Evolutionary conservation across 2,797 vertebrate genomes (phyloP).

Genomic region (Halcyon leucocephala): DNA sequence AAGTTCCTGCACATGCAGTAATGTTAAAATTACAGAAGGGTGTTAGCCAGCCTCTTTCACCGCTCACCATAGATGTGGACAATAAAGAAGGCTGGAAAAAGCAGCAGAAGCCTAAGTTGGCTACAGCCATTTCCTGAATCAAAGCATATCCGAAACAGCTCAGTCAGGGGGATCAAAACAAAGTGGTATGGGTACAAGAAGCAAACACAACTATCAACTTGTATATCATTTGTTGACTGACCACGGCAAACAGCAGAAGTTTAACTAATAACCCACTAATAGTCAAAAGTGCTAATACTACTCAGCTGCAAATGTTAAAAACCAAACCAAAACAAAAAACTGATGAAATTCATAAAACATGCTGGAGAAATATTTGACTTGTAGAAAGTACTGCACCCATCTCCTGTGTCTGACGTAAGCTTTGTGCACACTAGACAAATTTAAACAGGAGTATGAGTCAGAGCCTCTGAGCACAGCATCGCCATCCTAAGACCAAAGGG

Average conservation of each 20-base stretch:
- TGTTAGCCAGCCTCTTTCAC: background rate
- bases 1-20: background rate
- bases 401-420: background rate
- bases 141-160: background rate
- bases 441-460: background rate
- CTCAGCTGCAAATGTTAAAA: background rate
- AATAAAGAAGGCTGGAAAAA: background rate
- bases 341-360: background rate
- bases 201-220: background rate
- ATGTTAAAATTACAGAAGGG: background rate
- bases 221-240: background rate
- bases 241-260: background rate
- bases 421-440: background rate
- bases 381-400: background rate
- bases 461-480: background rate
- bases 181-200: background rate
- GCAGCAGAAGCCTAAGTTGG: background rate
- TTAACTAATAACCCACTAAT: background rate
- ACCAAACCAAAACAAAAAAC: too few species aligned
- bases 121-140: background rate
- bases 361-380: background rate
- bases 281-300: background rate
- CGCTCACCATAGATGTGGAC: background rate
- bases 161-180: background rate
- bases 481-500: background rate